A percentile compares a stretch with the other conserved stretches of the same genome.
These are phyloP conservation scores for Drosophila paucipuncta DNA, from an alignment of 2,888 invertebrate genomes.

Conservation along the genomic window DNA sequence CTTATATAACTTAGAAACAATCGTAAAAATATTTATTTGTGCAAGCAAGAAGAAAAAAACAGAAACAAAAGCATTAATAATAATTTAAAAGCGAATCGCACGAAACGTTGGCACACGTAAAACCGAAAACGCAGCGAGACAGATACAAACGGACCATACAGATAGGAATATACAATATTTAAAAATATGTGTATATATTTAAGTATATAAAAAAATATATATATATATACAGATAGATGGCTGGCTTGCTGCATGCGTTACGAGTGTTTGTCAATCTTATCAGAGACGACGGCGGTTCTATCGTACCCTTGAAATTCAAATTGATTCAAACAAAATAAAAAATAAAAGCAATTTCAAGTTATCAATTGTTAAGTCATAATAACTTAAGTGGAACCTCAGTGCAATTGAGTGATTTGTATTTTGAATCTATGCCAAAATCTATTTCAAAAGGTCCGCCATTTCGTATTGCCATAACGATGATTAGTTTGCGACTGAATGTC, in stretches of 20 bases:
- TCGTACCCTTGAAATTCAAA: constrained; percentile 72
- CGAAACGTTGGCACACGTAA: constrained; percentile 56
- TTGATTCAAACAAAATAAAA: constrained; percentile 58
- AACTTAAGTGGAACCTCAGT: constrained; percentile 45
- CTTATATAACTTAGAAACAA: constrained; percentile 74
- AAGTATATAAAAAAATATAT: constrained; percentile 9
- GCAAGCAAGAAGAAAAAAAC: constrained; percentile 30
- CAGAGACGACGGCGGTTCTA: constrained; percentile 55
- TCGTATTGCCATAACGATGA: constrained; percentile 5
- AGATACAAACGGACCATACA: constrained; percentile 54
- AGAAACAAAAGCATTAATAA: constrained; percentile 32
- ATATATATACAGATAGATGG: constrained; percentile 33
- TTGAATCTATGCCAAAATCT: constrained; percentile 2
- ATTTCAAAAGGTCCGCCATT: constrained; percentile 21
- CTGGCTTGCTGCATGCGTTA: constrained; percentile 50
- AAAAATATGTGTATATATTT: constrained; percentile 3
- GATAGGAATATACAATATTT: constrained; percentile 45
- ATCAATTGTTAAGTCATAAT: constrained; percentile 39
- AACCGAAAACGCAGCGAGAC: constrained; percentile 54
- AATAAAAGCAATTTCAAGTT: constrained; percentile 51
- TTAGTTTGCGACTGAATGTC: constrained; percentile 21
- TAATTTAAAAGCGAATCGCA: constrained; percentile 58
- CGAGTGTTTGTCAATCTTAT: constrained; percentile 72
- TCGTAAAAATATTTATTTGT: constrained; percentile 42
- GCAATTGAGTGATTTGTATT: constrained; percentile 16